A percentile compares a stretch with the other conserved stretches of the same genome.
These are phyloP conservation scores for Metallyticus violacea DNA, from an alignment of 2,888 invertebrate species.

Conservation along the genomic window DNA sequence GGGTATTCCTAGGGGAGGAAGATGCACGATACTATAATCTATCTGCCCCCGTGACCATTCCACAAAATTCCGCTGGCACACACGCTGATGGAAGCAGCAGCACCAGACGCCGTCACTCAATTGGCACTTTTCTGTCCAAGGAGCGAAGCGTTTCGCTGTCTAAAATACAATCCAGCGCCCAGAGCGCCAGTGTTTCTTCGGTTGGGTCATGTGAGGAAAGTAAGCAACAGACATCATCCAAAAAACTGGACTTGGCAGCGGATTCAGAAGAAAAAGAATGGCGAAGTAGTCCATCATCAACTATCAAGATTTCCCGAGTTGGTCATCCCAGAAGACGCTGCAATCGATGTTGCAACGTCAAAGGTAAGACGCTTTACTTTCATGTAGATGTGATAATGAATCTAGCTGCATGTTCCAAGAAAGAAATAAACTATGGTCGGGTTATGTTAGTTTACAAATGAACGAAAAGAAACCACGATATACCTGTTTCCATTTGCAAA, in stretches of 20 bases:
- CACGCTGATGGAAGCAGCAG: slow-evolving; percentile 43
- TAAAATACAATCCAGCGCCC: background rate
- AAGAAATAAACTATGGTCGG: too few species aligned
- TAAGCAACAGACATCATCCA: background rate
- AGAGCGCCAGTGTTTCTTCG: background rate
- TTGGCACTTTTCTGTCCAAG: slow-evolving; percentile 59
- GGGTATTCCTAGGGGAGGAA: slow-evolving; percentile 59
- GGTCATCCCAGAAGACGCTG: slow-evolving; percentile 6
- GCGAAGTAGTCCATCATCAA: background rate
- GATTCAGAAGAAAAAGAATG: background rate
- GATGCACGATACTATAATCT: slow-evolving; percentile 55
- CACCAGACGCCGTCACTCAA: slow-evolving; percentile 59
- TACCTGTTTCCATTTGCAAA: too few species aligned
- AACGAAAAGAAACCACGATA: background rate
- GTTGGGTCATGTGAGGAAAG: background rate
- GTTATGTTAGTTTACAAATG: too few species aligned
- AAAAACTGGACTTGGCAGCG: background rate
- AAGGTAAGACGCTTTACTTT: background rate
- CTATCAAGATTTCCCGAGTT: background rate
- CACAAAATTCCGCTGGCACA: slow-evolving; percentile 45
- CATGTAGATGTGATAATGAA: too few species aligned
- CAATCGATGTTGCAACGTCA: slow-evolving; percentile 14
- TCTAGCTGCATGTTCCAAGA: background rate
- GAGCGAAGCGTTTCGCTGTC: background rate
- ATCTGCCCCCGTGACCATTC: slow-evolving; percentile 43